Evolutionary conservation across 53 echinoderm and acorn worm genomes (phyloP).

Genomic region (Luidia sarsii): DNA sequence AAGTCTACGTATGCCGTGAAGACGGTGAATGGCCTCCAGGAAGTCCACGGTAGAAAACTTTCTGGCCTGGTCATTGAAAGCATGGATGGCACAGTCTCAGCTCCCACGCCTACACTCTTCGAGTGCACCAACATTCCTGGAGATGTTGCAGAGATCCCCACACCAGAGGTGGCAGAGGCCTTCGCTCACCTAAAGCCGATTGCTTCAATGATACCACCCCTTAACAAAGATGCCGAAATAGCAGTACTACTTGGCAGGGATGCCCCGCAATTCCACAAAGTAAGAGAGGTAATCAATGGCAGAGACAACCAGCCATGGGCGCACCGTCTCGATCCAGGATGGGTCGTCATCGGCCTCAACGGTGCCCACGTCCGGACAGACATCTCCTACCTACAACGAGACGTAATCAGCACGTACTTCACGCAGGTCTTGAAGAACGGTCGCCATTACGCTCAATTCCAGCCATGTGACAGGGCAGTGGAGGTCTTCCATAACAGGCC

Average conservation of each 20-base stretch:
- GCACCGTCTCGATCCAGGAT: conserved; percentile 57
- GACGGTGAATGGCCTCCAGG: conserved; percentile 53
- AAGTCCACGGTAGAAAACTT: conserved; percentile 61
- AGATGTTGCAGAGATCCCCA: conserved; percentile 30
- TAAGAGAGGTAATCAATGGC: conserved; percentile 64
- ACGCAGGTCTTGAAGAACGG: conserved; percentile 52
- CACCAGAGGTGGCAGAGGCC: conserved; percentile 36
- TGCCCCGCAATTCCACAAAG: conserved; percentile 55
- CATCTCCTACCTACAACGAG: conserved; percentile 7
- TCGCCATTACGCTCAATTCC: conserved; percentile 36
- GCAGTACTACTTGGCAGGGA: conserved; percentile 58
- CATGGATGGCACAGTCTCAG: conserved; percentile 44
- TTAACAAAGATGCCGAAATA: conserved; percentile 40
- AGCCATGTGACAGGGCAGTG: conserved; percentile 42
- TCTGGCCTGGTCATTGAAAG: conserved; percentile 57
- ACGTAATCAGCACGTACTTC: conserved; percentile 36
- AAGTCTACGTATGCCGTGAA: conserved; percentile 50
- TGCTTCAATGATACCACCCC: conserved; percentile 27
- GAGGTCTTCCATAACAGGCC: conserved; percentile 26
- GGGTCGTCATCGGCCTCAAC: conserved; percentile 64
- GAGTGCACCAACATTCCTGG: conserved; percentile 47
- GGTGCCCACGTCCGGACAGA: conserved; percentile 24
- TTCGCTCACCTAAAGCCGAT: conserved; percentile 45
- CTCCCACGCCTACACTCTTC: conserved; percentile 43
- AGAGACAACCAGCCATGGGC: conserved; percentile 68